Percentiles rank a stretch among this genome's conserved stretches.
Evolutionary conservation across 2,113 vertebrate genomes (phyloP).

Genomic region (Halcyon malimbica): DNA sequence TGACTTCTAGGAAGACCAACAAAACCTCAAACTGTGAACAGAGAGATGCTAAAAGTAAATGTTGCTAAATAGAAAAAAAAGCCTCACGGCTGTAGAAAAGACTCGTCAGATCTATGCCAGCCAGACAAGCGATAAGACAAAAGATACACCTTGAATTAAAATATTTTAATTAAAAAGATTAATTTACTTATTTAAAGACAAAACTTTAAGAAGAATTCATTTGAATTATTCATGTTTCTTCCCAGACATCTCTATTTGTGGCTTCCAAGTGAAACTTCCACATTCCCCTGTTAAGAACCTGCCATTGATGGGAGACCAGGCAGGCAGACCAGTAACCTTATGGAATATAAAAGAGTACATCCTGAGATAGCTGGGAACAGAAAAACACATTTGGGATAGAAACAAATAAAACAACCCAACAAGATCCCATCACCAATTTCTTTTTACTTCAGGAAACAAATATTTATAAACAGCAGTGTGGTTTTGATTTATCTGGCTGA

Average conservation of each 20-base stretch:
- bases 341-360: not conserved
- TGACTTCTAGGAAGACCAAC: slow-evolving; percentile 37
- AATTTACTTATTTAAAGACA: not conserved
- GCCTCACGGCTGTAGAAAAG: not conserved
- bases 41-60: not conserved
- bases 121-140: not conserved
- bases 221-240: not conserved
- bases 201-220: not conserved
- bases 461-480: not conserved
- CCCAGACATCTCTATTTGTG: not conserved
- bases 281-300: not conserved
- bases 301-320: not conserved
- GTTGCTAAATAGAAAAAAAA: not conserved
- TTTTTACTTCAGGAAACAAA: not conserved
- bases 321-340: not conserved
- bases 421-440: not conserved
- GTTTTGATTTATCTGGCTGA: not conserved
- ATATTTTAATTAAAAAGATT: not conserved
- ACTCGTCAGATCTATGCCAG: not conserved
- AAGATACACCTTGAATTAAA: not conserved
- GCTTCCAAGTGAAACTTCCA: not conserved
- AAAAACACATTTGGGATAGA: not conserved
- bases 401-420: not conserved
- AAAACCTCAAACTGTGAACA: slow-evolving; percentile 9
- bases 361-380: not conserved